Evolutionary conservation across 2,113 vertebrate genomes (phyloP).

Genomic region (Talpa occidentalis): DNA sequence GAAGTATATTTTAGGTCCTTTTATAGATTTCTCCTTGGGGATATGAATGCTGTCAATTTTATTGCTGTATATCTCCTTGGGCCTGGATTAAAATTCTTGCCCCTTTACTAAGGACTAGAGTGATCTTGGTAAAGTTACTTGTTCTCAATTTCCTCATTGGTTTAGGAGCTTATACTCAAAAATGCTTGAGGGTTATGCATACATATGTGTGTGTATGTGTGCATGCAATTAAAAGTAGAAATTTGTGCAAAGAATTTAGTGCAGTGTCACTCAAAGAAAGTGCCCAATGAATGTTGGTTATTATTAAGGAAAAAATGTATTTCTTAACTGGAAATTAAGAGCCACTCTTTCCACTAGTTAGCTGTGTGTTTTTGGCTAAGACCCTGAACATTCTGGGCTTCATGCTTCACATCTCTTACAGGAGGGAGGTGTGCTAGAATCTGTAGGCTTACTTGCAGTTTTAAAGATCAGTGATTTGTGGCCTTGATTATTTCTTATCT

Average conservation of each 20-base stretch:
- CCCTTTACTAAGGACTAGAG: neutral
- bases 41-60: neutral
- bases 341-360: neutral
- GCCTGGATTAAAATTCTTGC: neutral
- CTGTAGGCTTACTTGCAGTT: neutral
- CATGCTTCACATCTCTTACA: neutral
- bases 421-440: neutral
- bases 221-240: neutral
- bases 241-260: slow-evolving; percentile 11
- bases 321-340: slow-evolving; percentile 21
- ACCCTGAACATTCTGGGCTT: neutral
- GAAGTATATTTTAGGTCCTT: neutral
- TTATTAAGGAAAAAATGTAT: neutral
- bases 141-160: neutral
- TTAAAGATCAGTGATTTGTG: slow-evolving; percentile 4
- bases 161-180: neutral
- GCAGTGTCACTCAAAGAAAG: neutral
- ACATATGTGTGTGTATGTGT: neutral
- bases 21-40: neutral
- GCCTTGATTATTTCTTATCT: neutral
- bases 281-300: neutral
- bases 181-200: neutral
- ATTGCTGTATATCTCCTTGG: neutral
- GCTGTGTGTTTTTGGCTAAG: slow-evolving; percentile 22
- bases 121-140: neutral